phyloP scores from a whole-genome alignment of 2,113 vertebrate genomes.

The Stegostoma tigrinum region DNA sequence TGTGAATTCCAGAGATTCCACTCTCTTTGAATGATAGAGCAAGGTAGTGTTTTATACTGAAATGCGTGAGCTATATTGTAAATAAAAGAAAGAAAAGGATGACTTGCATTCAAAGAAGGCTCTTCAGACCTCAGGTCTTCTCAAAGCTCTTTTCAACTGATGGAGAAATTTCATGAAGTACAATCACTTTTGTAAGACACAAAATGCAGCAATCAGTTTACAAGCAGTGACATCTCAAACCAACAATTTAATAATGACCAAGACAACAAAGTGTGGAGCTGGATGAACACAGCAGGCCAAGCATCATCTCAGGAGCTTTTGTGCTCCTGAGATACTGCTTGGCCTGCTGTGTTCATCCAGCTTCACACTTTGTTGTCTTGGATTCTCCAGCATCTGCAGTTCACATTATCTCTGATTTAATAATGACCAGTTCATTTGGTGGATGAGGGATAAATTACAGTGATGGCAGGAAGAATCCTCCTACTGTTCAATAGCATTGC shows the following conservation, averaged over 20 bases:
- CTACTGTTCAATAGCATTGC: neutral
- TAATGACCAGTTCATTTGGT: neutral
- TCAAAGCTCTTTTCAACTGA: neutral
- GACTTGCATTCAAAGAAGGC: neutral
- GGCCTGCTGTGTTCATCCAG: too few species aligned
- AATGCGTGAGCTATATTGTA: neutral
- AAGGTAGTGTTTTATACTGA: neutral
- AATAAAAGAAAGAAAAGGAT: neutral
- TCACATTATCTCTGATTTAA: too few species aligned
- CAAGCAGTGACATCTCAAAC: neutral
- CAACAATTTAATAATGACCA: neutral
- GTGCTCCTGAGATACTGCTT: too few species aligned
- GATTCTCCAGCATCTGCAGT: too few species aligned
- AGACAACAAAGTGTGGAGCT: too few species aligned
- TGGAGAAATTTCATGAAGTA: neutral
- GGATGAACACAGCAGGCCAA: too few species aligned
- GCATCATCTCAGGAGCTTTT: too few species aligned
- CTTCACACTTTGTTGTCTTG: too few species aligned
- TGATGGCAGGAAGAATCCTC: neutral
- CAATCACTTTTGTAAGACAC: neutral
- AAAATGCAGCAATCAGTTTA: neutral
- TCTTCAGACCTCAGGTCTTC: neutral
- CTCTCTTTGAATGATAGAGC: neutral
- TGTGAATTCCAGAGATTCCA: too few species aligned
- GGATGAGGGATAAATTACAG: neutral